Base-by-base conservation (phyloP, 2,797 vertebrate species). In the Sebastes hopkinsi region DNA sequence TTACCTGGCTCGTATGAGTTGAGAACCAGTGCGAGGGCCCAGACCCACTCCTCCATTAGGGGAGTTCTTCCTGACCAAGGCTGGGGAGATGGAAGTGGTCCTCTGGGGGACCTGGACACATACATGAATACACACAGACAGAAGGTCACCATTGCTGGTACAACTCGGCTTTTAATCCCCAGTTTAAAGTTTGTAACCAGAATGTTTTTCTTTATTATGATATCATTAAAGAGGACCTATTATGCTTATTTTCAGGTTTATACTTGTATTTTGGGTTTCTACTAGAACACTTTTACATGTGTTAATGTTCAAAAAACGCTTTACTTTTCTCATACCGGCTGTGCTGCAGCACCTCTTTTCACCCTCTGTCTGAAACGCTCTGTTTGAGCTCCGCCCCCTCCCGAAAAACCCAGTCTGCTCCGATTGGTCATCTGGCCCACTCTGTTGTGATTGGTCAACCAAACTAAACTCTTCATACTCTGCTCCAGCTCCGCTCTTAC, bases 81-180 rank as follows among this genome's bases (percentile, higher is more conserved):
- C 97, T 81, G 98, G 97, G 75, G 98, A 99, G 93, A 99, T 99
- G 86, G 98, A 99, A 82, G 97, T 98, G 83, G 97, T 99, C 94
- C 97, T 94, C 87, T 98, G 98, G 88, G 97, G 97, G 87, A 98
- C 97, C 97, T 99, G 92, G 27, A 90, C 18, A 80, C 58, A 68
- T 16, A 16, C 12, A 81, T n/a, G 80, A 20, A 77, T 4, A 71
- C 55, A 83, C 14, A 75, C 8, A 79, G 10, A 85, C 16, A 54
- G 46, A 61, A 52, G 4, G 59, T 65, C 13, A 78, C 0, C 55
- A 32, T n/a, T 36, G 5, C 4, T 65, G 14, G 0, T 23, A 27
- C 2, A 34, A 18, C 50, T 56, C 42, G 2, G 1, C 32, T 60
- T 81, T 38, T 61, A 72, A 34, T 52, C 14, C 6, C 10, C 3